Percentiles rank a stretch among this genome's conserved stretches.
Conservation (phyloP, 2,113 vertebrate genomes). For the Centropus unirufus region DNA sequence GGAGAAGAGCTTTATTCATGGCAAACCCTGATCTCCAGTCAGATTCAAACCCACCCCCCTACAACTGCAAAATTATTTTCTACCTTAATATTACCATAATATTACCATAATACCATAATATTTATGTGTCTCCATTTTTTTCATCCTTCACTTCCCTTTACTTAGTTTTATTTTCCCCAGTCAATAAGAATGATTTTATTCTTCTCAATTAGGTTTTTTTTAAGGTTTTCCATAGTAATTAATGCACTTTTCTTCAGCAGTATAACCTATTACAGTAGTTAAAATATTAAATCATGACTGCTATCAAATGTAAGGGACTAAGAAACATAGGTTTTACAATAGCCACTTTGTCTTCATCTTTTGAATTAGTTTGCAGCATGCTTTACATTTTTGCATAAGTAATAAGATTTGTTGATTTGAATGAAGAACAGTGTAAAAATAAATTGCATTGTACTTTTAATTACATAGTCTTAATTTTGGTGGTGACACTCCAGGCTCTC, state of each 20-base stretch:
- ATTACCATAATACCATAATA: too few species aligned
- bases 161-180: constrained; percentile 59
- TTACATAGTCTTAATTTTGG: constrained; percentile 62
- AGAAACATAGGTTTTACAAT: constrained; percentile 46
- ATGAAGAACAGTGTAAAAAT: constrained; percentile 56
- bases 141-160: constrained; percentile 51
- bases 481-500: constrained; percentile 59
- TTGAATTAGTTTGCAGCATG: constrained; percentile 49
- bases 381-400: constrained; percentile 64
- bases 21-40: neutral
- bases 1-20: neutral
- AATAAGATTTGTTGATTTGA: constrained; percentile 60
- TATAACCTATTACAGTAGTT: constrained; percentile 51
- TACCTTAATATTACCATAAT: too few species aligned
- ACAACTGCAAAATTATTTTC: neutral
- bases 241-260: constrained; percentile 62
- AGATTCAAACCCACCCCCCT: neutral
- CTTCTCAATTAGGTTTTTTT: constrained; percentile 50
- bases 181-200: constrained; percentile 66
- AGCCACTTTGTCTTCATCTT: constrained; percentile 64
- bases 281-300: constrained; percentile 65
- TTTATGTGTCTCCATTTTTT: constrained; percentile 6
- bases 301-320: constrained; percentile 45
- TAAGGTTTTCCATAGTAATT: constrained; percentile 60
- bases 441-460: constrained; percentile 71